These are phyloP conservation scores for Piezodorus guildinii DNA, from an alignment of 1,140 invertebrate genomes.

Conservation along the genomic window DNA sequence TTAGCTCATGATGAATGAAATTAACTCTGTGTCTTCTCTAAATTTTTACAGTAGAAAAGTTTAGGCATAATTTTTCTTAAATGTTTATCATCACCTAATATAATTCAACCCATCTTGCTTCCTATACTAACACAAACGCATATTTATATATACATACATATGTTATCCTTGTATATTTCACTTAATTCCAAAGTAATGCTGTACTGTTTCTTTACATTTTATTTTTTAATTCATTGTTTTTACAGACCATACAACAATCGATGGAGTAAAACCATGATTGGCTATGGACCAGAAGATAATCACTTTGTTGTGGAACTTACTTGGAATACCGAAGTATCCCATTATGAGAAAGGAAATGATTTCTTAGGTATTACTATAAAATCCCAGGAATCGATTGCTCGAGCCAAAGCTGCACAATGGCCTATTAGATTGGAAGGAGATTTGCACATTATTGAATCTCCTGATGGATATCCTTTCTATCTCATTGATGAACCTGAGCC, in stretches of 20 bases:
- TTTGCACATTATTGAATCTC: conserved; percentile 52
- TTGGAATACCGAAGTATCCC: conserved; percentile 89
- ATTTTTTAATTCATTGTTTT: conserved; percentile 28
- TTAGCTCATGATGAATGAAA: no score
- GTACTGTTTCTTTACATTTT: neutral
- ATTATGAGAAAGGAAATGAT: conserved; percentile 79
- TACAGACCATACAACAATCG: conserved; percentile 85
- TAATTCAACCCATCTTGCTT: no score
- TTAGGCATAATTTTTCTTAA: no score
- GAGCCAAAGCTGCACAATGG: conserved; percentile 55
- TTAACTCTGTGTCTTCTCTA: no score
- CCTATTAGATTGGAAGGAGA: conserved; percentile 46
- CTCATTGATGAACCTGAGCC: conserved; percentile 59
- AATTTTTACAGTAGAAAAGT: no score
- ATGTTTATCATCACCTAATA: no score
- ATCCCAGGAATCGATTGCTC: conserved; percentile 60
- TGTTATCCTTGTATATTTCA: no score
- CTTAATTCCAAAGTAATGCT: neutral
- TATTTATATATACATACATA: no score
- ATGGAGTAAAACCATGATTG: conserved; percentile 99
- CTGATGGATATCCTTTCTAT: conserved; percentile 83
- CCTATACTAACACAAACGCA: no score
- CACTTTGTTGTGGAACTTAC: conserved; percentile 96
- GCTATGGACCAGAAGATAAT: conserved; percentile 87
- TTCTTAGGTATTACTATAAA: conserved; percentile 77